Evolutionary conservation across 2,797 vertebrate species (phyloP).

Genomic region (Galagoides demidoff): DNA sequence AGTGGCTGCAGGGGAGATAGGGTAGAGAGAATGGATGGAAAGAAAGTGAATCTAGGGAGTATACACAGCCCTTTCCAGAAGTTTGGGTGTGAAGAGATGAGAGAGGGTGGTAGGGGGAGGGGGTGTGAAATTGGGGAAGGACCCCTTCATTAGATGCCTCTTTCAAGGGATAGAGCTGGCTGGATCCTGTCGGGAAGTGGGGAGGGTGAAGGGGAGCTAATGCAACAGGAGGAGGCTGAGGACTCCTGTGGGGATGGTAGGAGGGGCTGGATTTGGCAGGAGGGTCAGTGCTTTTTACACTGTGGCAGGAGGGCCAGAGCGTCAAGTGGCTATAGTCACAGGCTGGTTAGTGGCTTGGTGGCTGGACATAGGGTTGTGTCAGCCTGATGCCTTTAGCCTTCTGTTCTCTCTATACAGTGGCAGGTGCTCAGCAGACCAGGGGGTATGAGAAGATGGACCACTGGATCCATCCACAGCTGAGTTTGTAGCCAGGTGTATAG

Average conservation of each 20-base stretch:
- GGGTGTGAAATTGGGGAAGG: neutral
- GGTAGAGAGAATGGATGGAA: neutral
- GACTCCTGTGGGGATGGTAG: neutral
- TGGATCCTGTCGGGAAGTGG: neutral
- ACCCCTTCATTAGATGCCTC: fast-evolving
- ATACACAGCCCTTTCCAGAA: neutral
- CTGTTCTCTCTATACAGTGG: neutral
- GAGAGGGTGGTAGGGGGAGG: neutral
- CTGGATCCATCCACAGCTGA: neutral
- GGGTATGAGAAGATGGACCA: neutral
- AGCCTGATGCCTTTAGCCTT: neutral
- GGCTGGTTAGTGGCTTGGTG: neutral
- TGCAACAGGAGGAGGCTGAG: neutral
- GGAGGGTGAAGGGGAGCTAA: neutral
- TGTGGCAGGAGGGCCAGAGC: neutral
- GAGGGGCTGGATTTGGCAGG: neutral
- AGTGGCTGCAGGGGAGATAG: neutral
- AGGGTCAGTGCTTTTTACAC: neutral
- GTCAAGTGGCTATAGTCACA: neutral
- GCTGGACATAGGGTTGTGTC: neutral
- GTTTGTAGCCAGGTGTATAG: neutral
- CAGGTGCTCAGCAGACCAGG: neutral
- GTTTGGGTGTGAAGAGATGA: neutral
- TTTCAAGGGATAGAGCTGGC: neutral
- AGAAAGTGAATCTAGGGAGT: no score